phyloP scores from a whole-genome alignment of 2,888 invertebrate genomes.

The Meteorus colon region DNA sequence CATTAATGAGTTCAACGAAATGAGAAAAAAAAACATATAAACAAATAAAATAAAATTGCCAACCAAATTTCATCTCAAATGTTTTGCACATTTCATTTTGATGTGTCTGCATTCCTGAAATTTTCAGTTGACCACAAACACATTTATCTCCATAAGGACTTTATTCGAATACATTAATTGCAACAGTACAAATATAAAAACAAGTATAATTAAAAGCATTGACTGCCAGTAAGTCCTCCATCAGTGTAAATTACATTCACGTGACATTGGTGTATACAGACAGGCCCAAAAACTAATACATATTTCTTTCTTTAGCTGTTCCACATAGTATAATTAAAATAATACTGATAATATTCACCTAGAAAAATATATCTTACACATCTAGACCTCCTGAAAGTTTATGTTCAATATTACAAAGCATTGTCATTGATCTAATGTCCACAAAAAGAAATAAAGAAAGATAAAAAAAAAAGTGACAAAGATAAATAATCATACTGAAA shows the following conservation, averaged over 20 bases:
- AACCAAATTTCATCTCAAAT: constrained; percentile 9
- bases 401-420: constrained; percentile 20
- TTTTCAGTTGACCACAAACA: constrained; percentile 31
- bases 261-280: neutral
- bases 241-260: constrained; percentile 6
- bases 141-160: constrained; percentile 19
- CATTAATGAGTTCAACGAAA: neutral
- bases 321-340: neutral
- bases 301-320: neutral
- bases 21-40: neutral
- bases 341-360: neutral
- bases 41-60: neutral
- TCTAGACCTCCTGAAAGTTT: neutral
- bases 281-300: neutral
- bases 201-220: constrained; percentile 28
- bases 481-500: neutral
- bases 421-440: constrained; percentile 13
- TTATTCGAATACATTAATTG: constrained; percentile 16
- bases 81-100: constrained; percentile 31
- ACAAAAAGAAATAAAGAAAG: constrained; percentile 3
- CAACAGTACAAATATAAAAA: neutral
- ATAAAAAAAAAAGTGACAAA: neutral
- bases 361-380: constrained; percentile 3
- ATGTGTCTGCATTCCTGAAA: constrained; percentile 41
- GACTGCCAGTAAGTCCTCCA: constrained; percentile 30